phyloP scores from a whole-genome alignment of 2,113 vertebrate genomes.

The Empidonax alnorum region DNA sequence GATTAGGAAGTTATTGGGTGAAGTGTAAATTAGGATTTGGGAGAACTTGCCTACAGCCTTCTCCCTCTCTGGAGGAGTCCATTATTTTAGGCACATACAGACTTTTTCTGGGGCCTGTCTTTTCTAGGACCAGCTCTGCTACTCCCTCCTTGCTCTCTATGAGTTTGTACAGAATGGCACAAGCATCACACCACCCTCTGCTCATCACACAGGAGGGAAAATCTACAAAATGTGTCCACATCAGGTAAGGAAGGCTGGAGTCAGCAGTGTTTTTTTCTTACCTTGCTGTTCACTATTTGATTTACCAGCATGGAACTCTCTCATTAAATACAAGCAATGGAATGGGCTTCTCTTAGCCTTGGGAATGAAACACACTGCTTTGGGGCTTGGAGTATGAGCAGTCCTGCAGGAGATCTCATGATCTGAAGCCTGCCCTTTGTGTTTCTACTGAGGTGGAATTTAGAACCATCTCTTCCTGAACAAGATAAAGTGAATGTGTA shows the following conservation, averaged over 20 bases:
- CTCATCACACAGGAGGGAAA: slow-evolving; percentile 89
- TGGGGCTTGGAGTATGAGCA: fast-evolving
- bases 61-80: not conserved
- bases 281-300: not conserved
- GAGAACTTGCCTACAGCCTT: not conserved
- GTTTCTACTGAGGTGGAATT: not conserved
- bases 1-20: not conserved
- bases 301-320: not conserved
- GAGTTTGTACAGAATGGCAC: slow-evolving; percentile 85
- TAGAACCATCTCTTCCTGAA: not conserved
- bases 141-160: slow-evolving; percentile 85
- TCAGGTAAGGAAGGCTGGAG: slow-evolving; percentile 81
- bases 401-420: not conserved
- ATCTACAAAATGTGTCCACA: slow-evolving; percentile 94
- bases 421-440: not conserved
- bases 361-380: not conserved
- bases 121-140: slow-evolving; percentile 86
- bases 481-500: not conserved
- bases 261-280: not conserved
- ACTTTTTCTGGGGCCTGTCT: slow-evolving; percentile 23
- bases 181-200: slow-evolving; percentile 75
- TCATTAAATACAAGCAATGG: not conserved
- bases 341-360: not conserved
- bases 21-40: not conserved
- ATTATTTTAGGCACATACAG: not conserved